Base-by-base conservation (phyloP, 2,888 invertebrate species). In the Eilema depressum region DNA sequence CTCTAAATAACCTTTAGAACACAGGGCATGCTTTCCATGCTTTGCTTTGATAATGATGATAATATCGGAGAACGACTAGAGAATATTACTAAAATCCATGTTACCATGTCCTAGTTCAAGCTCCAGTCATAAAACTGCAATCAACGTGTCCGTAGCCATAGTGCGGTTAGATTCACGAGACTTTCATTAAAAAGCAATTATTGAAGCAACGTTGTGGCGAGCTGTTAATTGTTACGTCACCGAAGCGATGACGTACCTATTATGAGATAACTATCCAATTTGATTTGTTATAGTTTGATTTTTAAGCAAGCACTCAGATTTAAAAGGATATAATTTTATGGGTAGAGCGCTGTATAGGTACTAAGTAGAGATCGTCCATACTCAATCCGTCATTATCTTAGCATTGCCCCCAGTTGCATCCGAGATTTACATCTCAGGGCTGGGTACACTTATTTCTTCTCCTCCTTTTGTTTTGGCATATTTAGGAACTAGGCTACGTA, bases 171-270 rank as follows among this genome's bases (percentile, higher is more conserved):
- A 70, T 56, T 30, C 67, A 75, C 71, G 69, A 78, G 69, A 71
- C 53, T 23, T 78, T 78, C 69, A 80, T 79, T 80, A 75, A 73
- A 78, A 80, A 75, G 78, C 70, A 80, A 79, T 80, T 80, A 78
- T 60, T 63, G 23, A 25, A 30, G 65, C 20, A 59, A 61, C 66
- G 56, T 65, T 57, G 65, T 23, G 28, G 53, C 63, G 37, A 65
- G 53, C 47, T 41, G 57, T 57, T 37, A 28, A 57, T 65, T 65
- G 64, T 59, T 23, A 53, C 59, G 65, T 23, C 75, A 41, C 56
- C 60, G 14, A 23, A 57, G 56, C 68, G 77, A 74, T 78, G 69
- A 70, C 69, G 68, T 63, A 70, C 69, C 66, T 63, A 61, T 23
- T 62, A 57, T 37, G 8, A 37, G 37, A 68, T 56, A 73, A 69